Evolutionary conservation across 2,113 vertebrate species (phyloP).

Genomic region (Numida meleagris): DNA sequence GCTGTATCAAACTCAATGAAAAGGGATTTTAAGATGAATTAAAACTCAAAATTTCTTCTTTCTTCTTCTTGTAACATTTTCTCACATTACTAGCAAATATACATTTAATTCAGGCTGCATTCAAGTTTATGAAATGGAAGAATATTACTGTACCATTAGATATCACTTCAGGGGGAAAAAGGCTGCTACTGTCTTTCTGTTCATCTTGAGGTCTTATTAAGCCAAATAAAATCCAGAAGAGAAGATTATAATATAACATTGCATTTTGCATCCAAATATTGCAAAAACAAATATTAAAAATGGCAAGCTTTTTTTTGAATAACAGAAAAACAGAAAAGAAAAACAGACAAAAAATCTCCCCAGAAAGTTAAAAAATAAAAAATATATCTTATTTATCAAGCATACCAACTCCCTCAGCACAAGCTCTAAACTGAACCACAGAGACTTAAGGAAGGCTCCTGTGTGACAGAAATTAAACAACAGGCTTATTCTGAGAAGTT

Average conservation of each 20-base stretch:
- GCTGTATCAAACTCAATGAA: slow-evolving; percentile 8
- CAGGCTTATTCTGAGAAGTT: background rate
- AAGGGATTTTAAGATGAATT: slow-evolving; percentile 38
- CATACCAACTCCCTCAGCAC: background rate
- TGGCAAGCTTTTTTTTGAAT: background rate
- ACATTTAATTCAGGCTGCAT: slow-evolving; percentile 11
- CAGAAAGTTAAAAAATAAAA: background rate
- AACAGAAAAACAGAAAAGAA: background rate
- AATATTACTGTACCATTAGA: slow-evolving; percentile 26
- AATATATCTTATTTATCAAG: background rate
- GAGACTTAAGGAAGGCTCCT: background rate
- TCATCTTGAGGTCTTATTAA: slow-evolving; percentile 47
- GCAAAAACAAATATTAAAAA: slow-evolving; percentile 7
- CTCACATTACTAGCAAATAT: background rate
- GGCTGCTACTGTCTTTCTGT: slow-evolving; percentile 36
- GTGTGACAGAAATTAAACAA: background rate
- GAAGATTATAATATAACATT: background rate
- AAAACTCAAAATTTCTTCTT: slow-evolving; percentile 25
- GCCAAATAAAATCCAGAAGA: slow-evolving; percentile 53
- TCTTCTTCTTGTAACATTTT: background rate
- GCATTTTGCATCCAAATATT: slow-evolving; percentile 9
- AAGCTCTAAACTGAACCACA: background rate
- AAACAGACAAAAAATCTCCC: background rate
- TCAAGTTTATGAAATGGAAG: slow-evolving; percentile 42
- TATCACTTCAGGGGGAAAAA: slow-evolving; percentile 57